Evolutionary conservation across 2,888 invertebrate species (phyloP).

Genomic region (Andrena dorsata): DNA sequence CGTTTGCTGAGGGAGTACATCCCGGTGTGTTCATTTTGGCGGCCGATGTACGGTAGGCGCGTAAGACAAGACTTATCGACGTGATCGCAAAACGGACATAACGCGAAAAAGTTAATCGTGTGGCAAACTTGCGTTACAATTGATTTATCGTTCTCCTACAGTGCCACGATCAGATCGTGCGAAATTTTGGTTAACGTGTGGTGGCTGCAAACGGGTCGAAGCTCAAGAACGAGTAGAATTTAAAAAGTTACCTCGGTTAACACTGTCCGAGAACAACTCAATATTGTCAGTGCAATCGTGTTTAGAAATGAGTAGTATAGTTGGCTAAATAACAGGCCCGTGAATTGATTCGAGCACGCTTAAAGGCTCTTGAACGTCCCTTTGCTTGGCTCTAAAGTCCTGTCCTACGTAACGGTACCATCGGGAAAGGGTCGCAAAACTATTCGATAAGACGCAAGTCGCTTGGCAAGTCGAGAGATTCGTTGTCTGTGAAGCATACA

Average conservation of each 20-base stretch:
- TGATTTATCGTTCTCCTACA: conserved; percentile 9
- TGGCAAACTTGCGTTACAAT: conserved; percentile 23
- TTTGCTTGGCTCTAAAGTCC: conserved; percentile 31
- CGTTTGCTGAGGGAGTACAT: conserved; percentile 33
- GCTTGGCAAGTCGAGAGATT: conserved; percentile 58
- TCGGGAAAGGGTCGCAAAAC: conserved; percentile 35
- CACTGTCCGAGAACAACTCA: conserved; percentile 43
- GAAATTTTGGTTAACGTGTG: conserved; percentile 34
- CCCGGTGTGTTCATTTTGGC: conserved; percentile 4
- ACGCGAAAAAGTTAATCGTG: conserved; percentile 5
- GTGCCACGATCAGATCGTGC: conserved; percentile 37
- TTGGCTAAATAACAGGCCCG: too few species aligned
- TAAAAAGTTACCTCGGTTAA: conserved; percentile 3
- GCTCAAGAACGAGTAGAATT: neutral
- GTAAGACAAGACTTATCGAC: conserved; percentile 56
- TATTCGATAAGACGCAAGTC: conserved; percentile 50
- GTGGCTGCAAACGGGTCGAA: neutral
- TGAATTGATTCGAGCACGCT: too few species aligned
- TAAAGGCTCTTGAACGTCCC: neutral
- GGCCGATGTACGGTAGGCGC: conserved; percentile 26
- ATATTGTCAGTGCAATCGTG: conserved; percentile 26
- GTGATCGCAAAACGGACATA: conserved; percentile 28
- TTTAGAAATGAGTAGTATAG: neutral
- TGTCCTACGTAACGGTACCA: conserved; percentile 43
- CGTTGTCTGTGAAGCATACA: conserved; percentile 65